phyloP scores from a whole-genome alignment of 2,113 vertebrate species.

The Rattus rattus region DNA sequence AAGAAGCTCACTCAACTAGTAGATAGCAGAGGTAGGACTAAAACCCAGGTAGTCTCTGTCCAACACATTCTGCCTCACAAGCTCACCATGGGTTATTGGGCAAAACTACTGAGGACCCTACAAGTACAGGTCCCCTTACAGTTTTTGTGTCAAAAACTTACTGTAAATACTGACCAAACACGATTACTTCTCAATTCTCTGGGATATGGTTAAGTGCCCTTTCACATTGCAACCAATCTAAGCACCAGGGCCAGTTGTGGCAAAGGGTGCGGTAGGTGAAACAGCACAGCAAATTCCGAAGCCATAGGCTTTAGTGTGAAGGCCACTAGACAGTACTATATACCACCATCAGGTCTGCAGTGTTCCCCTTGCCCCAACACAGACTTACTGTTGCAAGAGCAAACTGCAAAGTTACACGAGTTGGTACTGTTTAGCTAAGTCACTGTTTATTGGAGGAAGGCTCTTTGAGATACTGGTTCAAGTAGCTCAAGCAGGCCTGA shows the following conservation, averaged over 20 bases:
- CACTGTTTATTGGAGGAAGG: not conserved
- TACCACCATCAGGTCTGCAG: not conserved
- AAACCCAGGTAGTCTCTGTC: not conserved
- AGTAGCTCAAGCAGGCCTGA: not conserved
- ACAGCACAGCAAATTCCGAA: not conserved
- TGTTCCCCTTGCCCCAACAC: not conserved
- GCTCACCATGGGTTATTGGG: not conserved
- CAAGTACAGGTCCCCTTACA: not conserved
- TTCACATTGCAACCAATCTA: not conserved
- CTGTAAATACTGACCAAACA: not conserved
- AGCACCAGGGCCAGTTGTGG: not conserved
- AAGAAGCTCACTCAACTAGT: not conserved
- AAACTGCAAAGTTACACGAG: not conserved
- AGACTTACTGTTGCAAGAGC: not conserved
- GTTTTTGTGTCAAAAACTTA: not conserved
- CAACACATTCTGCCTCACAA: no score
- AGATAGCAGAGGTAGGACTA: not conserved
- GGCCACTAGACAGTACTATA: not conserved
- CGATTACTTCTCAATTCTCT: slow-evolving; percentile 8
- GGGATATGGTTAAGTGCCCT: not conserved
- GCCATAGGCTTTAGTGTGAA: not conserved
- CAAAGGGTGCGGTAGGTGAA: not conserved
- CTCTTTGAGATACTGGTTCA: not conserved
- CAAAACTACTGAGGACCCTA: not conserved
- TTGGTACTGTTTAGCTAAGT: not conserved